Conservation (phyloP, 37 sponge, comb jelly and placozoan species). For the Eunapius fragilis region DNA sequence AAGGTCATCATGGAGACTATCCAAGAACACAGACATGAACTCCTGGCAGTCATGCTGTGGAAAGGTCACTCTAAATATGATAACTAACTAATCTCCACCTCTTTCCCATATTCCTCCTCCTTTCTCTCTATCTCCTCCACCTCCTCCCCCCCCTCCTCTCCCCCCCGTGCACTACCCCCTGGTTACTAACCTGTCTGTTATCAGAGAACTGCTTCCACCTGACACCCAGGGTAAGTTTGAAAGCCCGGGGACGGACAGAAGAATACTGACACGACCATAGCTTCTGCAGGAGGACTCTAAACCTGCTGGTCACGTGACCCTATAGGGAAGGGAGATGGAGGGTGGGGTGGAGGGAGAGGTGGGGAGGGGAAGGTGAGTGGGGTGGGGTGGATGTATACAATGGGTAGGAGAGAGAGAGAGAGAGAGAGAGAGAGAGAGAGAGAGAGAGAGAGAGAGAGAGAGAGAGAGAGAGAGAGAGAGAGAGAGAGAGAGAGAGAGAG, state of each 20-base stretch:
- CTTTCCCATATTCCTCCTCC: too few species aligned
- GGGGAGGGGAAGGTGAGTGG: not conserved
- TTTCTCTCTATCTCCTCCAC: too few species aligned
- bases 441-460: not conserved
- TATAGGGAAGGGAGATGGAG: not conserved
- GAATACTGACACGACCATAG: conserved; percentile 72
- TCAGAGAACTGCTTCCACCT: conserved; percentile 65
- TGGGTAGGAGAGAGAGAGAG: not conserved
- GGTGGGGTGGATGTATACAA: not conserved
- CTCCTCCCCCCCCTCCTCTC: too few species aligned
- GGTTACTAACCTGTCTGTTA: conserved; percentile 49
- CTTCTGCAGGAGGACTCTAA: conserved; percentile 50
- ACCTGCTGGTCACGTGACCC: conserved; percentile 36
- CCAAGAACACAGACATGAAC: conserved; percentile 77
- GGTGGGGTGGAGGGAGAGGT: not conserved
- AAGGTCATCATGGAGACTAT: conserved; percentile 62
- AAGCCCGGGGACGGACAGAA: conserved; percentile 33
- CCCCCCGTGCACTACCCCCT: too few species aligned
- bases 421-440: too few species aligned
- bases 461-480: not conserved
- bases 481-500: too few species aligned
- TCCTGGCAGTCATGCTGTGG: conserved; percentile 85
- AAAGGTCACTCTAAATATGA: not conserved
- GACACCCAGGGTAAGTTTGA: conserved; percentile 62
- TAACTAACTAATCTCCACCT: not conserved